Base-by-base conservation (phyloP, 2,888 invertebrate species). In the Ellobium chinense region DNA sequence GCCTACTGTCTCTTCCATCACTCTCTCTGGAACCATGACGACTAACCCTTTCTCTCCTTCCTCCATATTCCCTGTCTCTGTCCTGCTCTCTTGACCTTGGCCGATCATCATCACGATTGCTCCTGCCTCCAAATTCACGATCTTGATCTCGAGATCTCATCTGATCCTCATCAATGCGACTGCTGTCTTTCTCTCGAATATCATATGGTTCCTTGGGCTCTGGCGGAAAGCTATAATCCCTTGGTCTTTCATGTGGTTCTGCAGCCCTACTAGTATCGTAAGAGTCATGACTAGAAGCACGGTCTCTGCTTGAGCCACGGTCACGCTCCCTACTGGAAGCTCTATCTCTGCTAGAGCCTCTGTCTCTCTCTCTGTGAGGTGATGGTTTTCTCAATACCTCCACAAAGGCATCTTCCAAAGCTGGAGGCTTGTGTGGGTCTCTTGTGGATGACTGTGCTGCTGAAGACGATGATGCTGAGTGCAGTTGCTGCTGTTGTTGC, bases 131-230 rank as follows among this genome's bases (percentile, higher is more conserved):
- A 24, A 63, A 46, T 21, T 86, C 86, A 4, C 85, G 69, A 18
- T 85, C 87, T 34, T 69, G 66, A 31, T 79, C 78, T 4, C 82
- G 80, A 81, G 81, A 70, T 80, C 83, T 60, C 77, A 65, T 82
- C 24, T 36, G 36, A 36, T 54, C 56, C 31, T 74, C 63, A 39
- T 74, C 74, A 31, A n/a, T 63, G 2, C 69, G 56, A n/a, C n/a
- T n/a, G 18, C 65, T 36, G 31, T 69, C 69, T 36, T 75, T 75
- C 1, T 85, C 77, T 74, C 85, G 60, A 21, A 39, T 31, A 21
- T 85, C 84, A 78, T 83, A 85, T 0, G 85, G 86, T 36, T 85
- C 85, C 63, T 84, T 83, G 0, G 87, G 85, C 60, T 87, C 87
- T 14, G 87, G 84, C 21, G 85, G 85, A 46, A 85, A 84, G 12